Conservation (phyloP, 2,888 invertebrate genomes). For the Noctua fimbriata region DNA sequence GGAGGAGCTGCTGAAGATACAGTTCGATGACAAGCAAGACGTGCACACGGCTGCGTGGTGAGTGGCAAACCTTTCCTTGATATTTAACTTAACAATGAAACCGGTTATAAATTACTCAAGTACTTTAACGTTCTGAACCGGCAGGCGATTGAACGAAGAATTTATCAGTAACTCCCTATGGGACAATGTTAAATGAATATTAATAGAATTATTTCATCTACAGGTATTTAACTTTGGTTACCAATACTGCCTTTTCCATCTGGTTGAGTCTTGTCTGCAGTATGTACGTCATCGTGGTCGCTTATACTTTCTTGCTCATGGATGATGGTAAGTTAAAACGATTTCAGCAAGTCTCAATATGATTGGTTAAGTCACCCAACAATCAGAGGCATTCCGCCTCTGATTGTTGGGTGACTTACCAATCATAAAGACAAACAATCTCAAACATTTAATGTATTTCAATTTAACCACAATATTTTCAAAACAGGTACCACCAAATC, state of each 20-base stretch:
- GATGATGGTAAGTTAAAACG: constrained; percentile 88
- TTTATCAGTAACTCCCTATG: background rate
- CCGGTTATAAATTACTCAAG: background rate
- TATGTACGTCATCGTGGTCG: constrained; percentile 90
- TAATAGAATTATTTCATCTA: background rate
- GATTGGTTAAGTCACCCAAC: no score
- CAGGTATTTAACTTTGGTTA: constrained; percentile 91
- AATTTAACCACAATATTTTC: constrained; percentile 3
- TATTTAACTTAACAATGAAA: background rate
- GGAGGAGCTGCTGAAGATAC: constrained; percentile 90
- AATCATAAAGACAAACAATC: no score
- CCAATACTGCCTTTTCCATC: constrained; percentile 91
- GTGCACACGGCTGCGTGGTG: constrained; percentile 92
- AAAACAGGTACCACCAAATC: constrained; percentile 89
- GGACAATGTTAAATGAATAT: background rate
- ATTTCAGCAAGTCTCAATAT: background rate
- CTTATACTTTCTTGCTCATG: constrained; percentile 91
- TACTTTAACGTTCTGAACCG: no score
- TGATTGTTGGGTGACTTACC: background rate
- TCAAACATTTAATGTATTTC: background rate
- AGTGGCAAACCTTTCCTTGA: constrained; percentile 48
- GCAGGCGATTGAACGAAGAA: no score
- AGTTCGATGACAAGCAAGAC: constrained; percentile 92
- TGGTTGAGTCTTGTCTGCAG: constrained; percentile 92
- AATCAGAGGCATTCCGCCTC: no score